phyloP scores from a whole-genome alignment of 2,113 vertebrate species.

The Sciurus niger region DNA sequence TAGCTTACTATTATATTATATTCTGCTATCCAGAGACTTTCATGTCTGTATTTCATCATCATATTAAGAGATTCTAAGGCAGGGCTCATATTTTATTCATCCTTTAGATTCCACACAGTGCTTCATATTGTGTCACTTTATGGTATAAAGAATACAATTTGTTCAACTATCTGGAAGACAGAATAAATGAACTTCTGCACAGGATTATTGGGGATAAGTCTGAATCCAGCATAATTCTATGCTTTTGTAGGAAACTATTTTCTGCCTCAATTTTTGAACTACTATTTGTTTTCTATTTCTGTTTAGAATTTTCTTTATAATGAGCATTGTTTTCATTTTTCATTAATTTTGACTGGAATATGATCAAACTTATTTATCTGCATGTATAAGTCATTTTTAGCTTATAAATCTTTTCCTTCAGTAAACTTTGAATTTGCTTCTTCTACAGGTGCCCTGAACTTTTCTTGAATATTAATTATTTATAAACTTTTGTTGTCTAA shows the following conservation, averaged over 20 bases:
- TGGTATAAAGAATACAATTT: background rate
- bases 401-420: background rate
- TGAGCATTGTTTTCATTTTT: background rate
- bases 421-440: constrained; percentile 41
- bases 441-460: background rate
- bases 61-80: background rate
- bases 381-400: background rate
- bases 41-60: background rate
- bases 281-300: background rate
- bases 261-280: background rate
- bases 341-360: constrained; percentile 20
- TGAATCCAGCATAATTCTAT: background rate
- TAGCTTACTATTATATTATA: background rate
- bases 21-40: background rate
- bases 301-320: background rate
- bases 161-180: background rate
- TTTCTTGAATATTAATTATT: constrained; percentile 2
- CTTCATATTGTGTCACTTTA: background rate
- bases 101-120: background rate
- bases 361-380: background rate
- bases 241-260: background rate
- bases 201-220: background rate
- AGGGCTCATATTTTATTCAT: background rate
- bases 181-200: background rate
- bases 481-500: background rate